A percentile compares a stretch with the other conserved stretches of the same genome.
phyloP scores from a whole-genome alignment of 2,113 vertebrate genomes.

The Dryoscopus gambensis region DNA sequence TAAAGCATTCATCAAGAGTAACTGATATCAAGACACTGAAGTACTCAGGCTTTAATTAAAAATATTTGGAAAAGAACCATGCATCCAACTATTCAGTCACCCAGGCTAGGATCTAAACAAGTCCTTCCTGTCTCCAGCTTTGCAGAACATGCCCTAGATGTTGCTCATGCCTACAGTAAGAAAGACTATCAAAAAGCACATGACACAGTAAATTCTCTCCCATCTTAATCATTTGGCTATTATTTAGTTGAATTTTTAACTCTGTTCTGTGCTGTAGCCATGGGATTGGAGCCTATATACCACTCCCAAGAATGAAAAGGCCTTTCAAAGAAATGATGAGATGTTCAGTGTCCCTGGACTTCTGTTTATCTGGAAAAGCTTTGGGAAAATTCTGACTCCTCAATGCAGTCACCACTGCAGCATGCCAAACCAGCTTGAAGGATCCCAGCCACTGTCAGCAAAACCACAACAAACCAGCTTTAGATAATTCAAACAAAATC shows the following conservation, averaged over 20 bases:
- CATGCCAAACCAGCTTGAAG: slow-evolving; percentile 19
- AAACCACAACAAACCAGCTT: slow-evolving; percentile 11
- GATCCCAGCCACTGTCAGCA: slow-evolving; percentile 32
- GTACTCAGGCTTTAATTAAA: not conserved
- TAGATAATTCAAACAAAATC: slow-evolving; percentile 27
- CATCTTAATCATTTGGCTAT: not conserved
- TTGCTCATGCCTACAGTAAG: not conserved
- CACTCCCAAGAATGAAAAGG: not conserved
- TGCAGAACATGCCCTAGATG: not conserved
- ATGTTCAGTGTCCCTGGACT: not conserved
- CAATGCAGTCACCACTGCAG: not conserved
- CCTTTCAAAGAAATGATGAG: not conserved
- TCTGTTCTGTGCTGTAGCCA: not conserved
- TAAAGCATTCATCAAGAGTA: not conserved
- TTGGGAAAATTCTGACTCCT: slow-evolving; percentile 35
- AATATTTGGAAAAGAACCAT: not conserved
- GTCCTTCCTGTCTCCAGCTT: not conserved
- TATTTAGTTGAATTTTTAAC: not conserved
- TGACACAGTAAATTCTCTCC: not conserved
- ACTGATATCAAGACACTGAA: not conserved
- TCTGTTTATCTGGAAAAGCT: slow-evolving; percentile 9
- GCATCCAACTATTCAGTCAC: not conserved
- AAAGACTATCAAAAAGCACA: not conserved
- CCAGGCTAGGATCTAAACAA: slow-evolving; percentile 10
- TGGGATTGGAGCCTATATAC: not conserved